Conservation (phyloP, 2,113 vertebrate genomes). For the Megaptera novaeangliae region DNA sequence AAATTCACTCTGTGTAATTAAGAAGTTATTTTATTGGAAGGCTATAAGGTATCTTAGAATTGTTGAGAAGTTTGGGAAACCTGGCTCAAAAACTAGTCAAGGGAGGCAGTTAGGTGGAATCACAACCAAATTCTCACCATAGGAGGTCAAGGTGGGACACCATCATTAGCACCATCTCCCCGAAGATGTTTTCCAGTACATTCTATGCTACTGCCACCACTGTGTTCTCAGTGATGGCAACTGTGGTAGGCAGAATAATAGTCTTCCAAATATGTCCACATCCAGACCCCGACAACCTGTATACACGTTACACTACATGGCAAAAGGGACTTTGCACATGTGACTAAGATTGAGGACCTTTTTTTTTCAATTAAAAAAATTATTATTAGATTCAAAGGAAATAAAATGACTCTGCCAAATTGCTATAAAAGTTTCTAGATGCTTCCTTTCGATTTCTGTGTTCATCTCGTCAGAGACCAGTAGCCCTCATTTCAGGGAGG, state of each 20-base stretch:
- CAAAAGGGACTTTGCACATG: background rate
- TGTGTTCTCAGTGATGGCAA: background rate
- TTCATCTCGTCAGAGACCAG: background rate
- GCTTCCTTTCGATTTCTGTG: background rate
- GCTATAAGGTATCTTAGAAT: background rate
- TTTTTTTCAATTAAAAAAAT: background rate
- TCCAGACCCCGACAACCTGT: no score
- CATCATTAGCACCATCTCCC: background rate
- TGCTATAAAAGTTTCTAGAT: fast-evolving
- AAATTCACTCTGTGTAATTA: background rate
- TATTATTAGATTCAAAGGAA: background rate
- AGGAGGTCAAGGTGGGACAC: background rate
- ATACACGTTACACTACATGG: background rate
- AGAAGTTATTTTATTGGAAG: background rate
- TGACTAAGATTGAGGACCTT: background rate
- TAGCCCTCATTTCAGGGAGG: background rate
- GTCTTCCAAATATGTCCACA: background rate
- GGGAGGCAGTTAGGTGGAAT: background rate
- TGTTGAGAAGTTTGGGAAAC: background rate
- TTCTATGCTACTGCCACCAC: background rate
- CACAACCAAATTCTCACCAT: background rate
- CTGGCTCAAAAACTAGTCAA: background rate
- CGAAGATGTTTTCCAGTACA: background rate
- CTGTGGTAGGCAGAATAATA: background rate
- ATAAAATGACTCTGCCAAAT: background rate